These are phyloP conservation scores for Sarcophaga variegata DNA, from an alignment of 2,888 invertebrate genomes.

Conservation along the genomic window DNA sequence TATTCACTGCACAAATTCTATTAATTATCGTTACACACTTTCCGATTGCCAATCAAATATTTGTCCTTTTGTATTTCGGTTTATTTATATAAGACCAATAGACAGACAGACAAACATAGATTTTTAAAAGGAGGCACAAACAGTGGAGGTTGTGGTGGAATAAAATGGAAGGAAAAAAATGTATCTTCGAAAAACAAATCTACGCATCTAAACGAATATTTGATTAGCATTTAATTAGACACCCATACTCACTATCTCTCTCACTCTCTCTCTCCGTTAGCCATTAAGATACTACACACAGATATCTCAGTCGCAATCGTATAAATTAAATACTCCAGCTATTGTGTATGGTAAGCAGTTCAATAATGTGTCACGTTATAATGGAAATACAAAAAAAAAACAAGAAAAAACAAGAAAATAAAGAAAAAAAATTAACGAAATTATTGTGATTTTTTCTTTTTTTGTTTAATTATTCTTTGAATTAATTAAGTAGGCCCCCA, in stretches of 20 bases:
- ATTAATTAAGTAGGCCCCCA: slow-evolving; percentile 7
- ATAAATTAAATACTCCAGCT: neutral
- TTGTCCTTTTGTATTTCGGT: slow-evolving; percentile 70
- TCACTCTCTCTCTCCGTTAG: neutral
- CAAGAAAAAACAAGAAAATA: too few species aligned
- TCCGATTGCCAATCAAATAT: slow-evolving; percentile 70
- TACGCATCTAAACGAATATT: slow-evolving; percentile 58
- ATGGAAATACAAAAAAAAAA: too few species aligned
- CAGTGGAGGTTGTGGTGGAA: neutral
- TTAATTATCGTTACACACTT: slow-evolving; percentile 81
- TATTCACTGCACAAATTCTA: slow-evolving; percentile 80
- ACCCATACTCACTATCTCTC: slow-evolving; percentile 9
- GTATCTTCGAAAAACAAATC: slow-evolving; percentile 33
- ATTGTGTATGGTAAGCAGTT: neutral
- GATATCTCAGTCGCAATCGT: neutral
- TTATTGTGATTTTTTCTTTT: too few species aligned
- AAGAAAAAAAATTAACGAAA: too few species aligned
- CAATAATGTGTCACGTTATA: slow-evolving; percentile 24
- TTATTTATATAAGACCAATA: slow-evolving; percentile 62
- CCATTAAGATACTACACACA: neutral
- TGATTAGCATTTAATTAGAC: slow-evolving; percentile 66
- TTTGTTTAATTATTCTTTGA: neutral
- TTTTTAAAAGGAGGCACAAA: neutral
- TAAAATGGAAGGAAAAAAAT: neutral
- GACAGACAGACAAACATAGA: neutral